Evolutionary conservation across 2,888 invertebrate species (phyloP).

Genomic region (Papilio protenor): DNA sequence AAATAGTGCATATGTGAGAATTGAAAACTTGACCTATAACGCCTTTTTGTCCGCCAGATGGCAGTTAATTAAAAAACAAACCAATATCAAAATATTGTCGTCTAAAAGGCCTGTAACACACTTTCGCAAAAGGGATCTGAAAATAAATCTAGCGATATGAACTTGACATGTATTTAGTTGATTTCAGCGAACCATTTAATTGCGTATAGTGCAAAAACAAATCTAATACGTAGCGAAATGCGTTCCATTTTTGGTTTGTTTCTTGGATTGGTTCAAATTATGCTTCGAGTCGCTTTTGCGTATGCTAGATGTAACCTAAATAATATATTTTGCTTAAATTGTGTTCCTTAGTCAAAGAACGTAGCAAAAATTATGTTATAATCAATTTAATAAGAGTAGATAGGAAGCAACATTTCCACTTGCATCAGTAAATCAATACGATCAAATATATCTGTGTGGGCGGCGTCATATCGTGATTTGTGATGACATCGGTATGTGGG

Average conservation of each 20-base stretch:
- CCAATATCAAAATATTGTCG: too few species aligned
- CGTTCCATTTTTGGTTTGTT: too few species aligned
- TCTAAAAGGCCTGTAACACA: neutral
- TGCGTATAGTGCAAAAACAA: neutral
- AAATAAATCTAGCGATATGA: neutral
- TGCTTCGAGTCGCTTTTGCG: too few species aligned
- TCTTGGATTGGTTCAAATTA: too few species aligned
- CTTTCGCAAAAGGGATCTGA: neutral
- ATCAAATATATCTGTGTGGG: conserved; percentile 15
- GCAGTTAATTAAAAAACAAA: too few species aligned
- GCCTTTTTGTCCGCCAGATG: too few species aligned
- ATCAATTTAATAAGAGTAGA: conserved; percentile 2
- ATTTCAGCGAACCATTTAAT: too few species aligned
- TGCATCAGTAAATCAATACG: conserved; percentile 19
- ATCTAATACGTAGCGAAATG: neutral
- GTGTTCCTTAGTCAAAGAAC: neutral
- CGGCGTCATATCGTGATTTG: conserved; percentile 23
- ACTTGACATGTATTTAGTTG: too few species aligned
- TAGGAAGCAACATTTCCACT: conserved; percentile 9
- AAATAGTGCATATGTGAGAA: neutral
- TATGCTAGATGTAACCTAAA: too few species aligned
- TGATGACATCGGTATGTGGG: conserved; percentile 24
- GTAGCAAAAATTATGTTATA: neutral
- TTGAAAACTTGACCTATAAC: neutral
- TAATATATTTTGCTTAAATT: too few species aligned